A percentile compares a stretch with the other conserved stretches of the same genome.
Evolutionary conservation across 2,888 invertebrate genomes (phyloP).

Genomic region (Cactoblastis cactorum): DNA sequence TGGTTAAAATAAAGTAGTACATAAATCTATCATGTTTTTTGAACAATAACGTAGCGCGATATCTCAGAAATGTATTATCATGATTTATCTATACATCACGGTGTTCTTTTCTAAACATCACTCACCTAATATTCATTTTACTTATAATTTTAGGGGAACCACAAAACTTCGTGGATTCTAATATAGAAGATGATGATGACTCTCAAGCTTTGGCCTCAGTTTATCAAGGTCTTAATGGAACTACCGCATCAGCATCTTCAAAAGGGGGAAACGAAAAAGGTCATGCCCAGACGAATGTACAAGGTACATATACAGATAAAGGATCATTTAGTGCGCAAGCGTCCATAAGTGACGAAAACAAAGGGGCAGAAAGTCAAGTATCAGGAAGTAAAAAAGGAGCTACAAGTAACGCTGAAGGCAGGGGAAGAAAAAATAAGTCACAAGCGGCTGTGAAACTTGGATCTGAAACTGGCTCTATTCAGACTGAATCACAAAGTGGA

Average conservation of each 20-base stretch:
- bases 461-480: constrained; percentile 86
- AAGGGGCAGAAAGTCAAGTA: constrained; percentile 85
- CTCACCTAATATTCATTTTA: not conserved
- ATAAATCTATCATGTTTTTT: too few species aligned
- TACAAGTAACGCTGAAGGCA: constrained; percentile 86
- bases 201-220: constrained; percentile 86
- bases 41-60: too few species aligned
- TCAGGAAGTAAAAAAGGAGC: constrained; percentile 87
- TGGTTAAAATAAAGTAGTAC: too few species aligned
- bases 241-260: constrained; percentile 87
- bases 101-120: too few species aligned
- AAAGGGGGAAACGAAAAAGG: constrained; percentile 87
- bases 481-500: constrained; percentile 86
- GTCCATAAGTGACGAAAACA: constrained; percentile 86
- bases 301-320: constrained; percentile 86
- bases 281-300: constrained; percentile 89
- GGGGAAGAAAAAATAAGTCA: constrained; percentile 85
- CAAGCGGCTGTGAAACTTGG: constrained; percentile 88
- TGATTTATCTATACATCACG: too few species aligned
- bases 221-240: constrained; percentile 78
- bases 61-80: too few species aligned
- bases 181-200: constrained; percentile 80
- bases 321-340: constrained; percentile 92
- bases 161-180: constrained; percentile 58
- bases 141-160: constrained; percentile 46